Conservation (phyloP, 2,797 vertebrate genomes). For the Percopsis omiscomaycus region DNA sequence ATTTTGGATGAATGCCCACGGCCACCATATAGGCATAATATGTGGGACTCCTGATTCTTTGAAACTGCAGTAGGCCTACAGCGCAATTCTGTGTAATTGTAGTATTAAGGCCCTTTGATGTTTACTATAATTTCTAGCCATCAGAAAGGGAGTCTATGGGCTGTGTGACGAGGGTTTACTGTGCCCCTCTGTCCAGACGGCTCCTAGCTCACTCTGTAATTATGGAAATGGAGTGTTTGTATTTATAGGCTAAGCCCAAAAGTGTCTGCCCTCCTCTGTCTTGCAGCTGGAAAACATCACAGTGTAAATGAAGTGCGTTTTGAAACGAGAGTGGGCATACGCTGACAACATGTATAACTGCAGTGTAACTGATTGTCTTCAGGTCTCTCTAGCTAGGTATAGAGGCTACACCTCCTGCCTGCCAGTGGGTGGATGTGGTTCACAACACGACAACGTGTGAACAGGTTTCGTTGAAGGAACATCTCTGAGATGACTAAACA, state of each 20-base stretch:
- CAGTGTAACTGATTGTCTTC: constrained; percentile 43
- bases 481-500: background rate
- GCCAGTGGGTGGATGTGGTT: constrained; percentile 53
- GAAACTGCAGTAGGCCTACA: constrained; percentile 63
- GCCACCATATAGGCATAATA: constrained; percentile 61
- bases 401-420: background rate
- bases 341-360: constrained; percentile 55
- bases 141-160: constrained; percentile 74
- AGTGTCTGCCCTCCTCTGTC: constrained; percentile 80
- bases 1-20: constrained; percentile 54
- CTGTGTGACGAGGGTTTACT: constrained; percentile 76
- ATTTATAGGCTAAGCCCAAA: constrained; percentile 93
- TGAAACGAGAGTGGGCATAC: constrained; percentile 64
- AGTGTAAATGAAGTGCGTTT: constrained; percentile 77
- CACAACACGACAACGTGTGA: constrained; percentile 42
- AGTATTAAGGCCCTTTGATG: constrained; percentile 79
- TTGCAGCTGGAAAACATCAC: constrained; percentile 89
- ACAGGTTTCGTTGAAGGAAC: constrained; percentile 12
- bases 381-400: constrained; percentile 30
- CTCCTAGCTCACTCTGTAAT: constrained; percentile 87
- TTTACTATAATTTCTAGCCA: constrained; percentile 75
- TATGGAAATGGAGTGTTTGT: constrained; percentile 92
- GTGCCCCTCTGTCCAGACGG: constrained; percentile 81
- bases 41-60: constrained; percentile 57
- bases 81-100: constrained; percentile 71